Base-by-base conservation (phyloP, 2,797 vertebrate species). In the Halcyon leucocephala region DNA sequence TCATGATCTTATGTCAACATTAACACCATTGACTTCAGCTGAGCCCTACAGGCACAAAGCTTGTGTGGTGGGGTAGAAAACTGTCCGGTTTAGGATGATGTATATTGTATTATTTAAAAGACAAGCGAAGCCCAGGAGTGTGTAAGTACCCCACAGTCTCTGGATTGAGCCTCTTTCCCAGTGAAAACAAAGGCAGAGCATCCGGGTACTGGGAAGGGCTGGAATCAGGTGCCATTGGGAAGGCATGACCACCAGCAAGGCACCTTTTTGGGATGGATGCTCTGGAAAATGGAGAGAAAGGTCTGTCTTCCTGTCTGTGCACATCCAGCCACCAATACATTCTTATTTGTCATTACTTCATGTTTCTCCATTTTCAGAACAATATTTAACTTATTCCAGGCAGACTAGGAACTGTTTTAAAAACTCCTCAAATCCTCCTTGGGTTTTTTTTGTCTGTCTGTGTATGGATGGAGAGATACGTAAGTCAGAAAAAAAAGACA, bases 1-100 rank as follows among this genome's bases (percentile, higher is more conserved):
- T 80, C 67, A 48, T 52, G 65, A 62, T 90, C 82, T 93, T 94
- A 83, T 94, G 94, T 96, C 92, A 97, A 91, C 89, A 82, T 95
- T 96, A 93, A 82, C 94, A 83, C 96, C 92, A 89, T 49, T 95
- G 86, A 92, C 72, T 94, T 96, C 76, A 76, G 42, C 54, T 85
- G 54, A 78, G 90, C 92, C 90, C 94, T 89, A 39, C 74, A 94
- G 86, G 86, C 94, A 93, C 69, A 85, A 48, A 74, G 52, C 46
- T 92, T 67, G 66, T 94, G 57, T 71, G 82, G 74, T 89, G 61
- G 78, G 61, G 5, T 93, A 58, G 81, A 87, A 89, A 93, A 80
- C 80, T 64, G 44, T 33, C 61, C 21, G 6, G 25, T 71, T 87
- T 78, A 93, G 60, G 71, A 86, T 87, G 82, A 77, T 83, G 74